Percentiles rank a stretch among this genome's conserved stretches.
Evolutionary conservation across 2,113 vertebrate species (phyloP).

Genomic region (Azemiops feae): DNA sequence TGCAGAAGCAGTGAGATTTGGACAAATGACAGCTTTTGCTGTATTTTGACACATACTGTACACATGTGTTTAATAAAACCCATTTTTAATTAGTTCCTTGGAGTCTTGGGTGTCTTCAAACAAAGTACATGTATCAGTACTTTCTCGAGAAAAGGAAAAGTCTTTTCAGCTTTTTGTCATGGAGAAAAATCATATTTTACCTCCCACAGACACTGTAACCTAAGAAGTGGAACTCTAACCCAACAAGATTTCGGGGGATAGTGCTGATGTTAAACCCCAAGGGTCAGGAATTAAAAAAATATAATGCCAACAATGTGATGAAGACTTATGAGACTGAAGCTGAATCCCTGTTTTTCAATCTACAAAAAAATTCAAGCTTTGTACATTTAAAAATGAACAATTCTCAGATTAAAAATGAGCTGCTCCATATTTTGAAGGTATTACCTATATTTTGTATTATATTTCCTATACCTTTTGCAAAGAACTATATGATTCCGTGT

Average conservation of each 20-base stretch:
- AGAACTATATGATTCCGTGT: conserved; percentile 32
- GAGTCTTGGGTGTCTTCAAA: neutral
- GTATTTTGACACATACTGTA: neutral
- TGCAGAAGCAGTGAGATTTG: neutral
- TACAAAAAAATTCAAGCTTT: conserved; percentile 35
- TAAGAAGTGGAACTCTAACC: neutral
- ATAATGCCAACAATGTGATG: neutral
- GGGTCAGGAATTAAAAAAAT: neutral
- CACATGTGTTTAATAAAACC: neutral
- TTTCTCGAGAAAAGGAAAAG: conserved; percentile 2
- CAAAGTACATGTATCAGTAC: neutral
- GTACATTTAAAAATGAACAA: neutral
- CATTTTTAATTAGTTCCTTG: conserved; percentile 13
- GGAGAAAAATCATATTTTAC: neutral
- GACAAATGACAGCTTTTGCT: neutral
- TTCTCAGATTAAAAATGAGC: neutral
- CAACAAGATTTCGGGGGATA: neutral
- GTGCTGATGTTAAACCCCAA: neutral
- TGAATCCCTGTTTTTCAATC: conserved; percentile 17
- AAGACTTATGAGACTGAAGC: neutral
- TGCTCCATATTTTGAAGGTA: conserved; percentile 27
- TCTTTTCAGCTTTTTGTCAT: neutral
- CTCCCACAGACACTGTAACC: neutral
- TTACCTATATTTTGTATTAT: conserved; percentile 38
- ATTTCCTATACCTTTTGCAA: conserved; percentile 41